Evolutionary conservation across 2,113 vertebrate genomes (phyloP), one percentile per base, ranked within the genome.

Genomic region (Tachysurus vachellii): DNA sequence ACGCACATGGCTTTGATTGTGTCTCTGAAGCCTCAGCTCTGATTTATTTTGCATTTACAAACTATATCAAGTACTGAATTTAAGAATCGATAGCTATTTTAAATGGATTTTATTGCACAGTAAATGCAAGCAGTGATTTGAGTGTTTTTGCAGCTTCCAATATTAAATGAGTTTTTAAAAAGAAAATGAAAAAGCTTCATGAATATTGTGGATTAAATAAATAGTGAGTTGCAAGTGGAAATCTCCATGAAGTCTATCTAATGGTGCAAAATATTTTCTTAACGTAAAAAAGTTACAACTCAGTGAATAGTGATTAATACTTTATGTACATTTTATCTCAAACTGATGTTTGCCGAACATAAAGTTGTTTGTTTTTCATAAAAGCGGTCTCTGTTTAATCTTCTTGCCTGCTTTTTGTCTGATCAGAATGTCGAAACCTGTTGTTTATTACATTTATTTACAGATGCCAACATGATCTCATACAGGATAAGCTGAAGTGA

Each of bases 131-230:
- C 71, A 61, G 84, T 89, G 83, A 85, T 88, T 83, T 28, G 77
- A 84, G 82, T 89, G 76, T 89, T 75, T 89, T 88, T 82, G 80
- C 84, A 90, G 87, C 85, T 88, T 86, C 81, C 70, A 62, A 85
- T 62, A 87, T 84, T 56, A 71, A 80, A 50, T 80, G 75, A 76
- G 5, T 75, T 82, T 87, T 80, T 47, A 80, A 31, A 14, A 23
- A 80, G 70, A 84, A 23, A 86, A 86, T 50, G 47, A 68, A 21
- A 88, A 71, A 47, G 23, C 16, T 86, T 86, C 86, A 86, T 82
- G 53, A 81, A 86, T 76, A 68, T 82, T 76, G 53, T 54, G 68
- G 44, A 77, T 59, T 73, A 61, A 82, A 83, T 47, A 75, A 56
- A 56, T 82, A 75, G 80, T 75, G n/a, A 70, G 68, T 87, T 75